Conservation (phyloP, 2,113 vertebrate species). For the Barbus barbus region DNA sequence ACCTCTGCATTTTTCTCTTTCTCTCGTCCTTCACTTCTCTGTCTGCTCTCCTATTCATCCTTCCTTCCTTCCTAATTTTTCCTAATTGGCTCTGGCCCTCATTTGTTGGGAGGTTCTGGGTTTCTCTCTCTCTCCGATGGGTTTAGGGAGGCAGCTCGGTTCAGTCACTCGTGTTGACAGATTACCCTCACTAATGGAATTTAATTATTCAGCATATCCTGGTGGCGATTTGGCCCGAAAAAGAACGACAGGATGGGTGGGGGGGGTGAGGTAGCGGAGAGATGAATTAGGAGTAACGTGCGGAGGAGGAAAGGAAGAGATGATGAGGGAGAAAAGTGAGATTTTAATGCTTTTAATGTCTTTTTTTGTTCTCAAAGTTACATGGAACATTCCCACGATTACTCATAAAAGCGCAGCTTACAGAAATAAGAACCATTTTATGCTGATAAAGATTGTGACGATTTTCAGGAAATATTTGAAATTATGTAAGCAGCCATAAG, state of each 20-base stretch:
- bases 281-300: slow-evolving; percentile 43
- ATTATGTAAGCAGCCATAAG: not conserved
- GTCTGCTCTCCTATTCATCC: slow-evolving; percentile 1
- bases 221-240: slow-evolving; percentile 73
- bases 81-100: slow-evolving; percentile 34
- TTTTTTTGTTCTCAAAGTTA: not conserved
- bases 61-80: slow-evolving; percentile 11
- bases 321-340: slow-evolving; percentile 43
- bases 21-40: not conserved
- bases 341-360: not conserved
- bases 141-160: slow-evolving; percentile 48
- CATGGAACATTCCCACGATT: slow-evolving; percentile 11
- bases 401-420: not conserved
- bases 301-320: slow-evolving; percentile 27
- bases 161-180: slow-evolving; percentile 79
- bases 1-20: slow-evolving; percentile 39
- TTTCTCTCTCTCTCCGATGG: slow-evolving; percentile 20
- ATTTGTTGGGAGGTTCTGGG: slow-evolving; percentile 45
- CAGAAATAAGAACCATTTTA: not conserved
- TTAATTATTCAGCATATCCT: slow-evolving; percentile 83
- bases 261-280: slow-evolving; percentile 35
- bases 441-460: not conserved
- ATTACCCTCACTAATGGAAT: slow-evolving; percentile 84
- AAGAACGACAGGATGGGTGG: slow-evolving; percentile 66
- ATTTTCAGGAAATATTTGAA: not conserved